These are phyloP conservation scores for Falco novaeseelandiae DNA, from an alignment of 2,797 vertebrate species.

Conservation along the genomic window DNA sequence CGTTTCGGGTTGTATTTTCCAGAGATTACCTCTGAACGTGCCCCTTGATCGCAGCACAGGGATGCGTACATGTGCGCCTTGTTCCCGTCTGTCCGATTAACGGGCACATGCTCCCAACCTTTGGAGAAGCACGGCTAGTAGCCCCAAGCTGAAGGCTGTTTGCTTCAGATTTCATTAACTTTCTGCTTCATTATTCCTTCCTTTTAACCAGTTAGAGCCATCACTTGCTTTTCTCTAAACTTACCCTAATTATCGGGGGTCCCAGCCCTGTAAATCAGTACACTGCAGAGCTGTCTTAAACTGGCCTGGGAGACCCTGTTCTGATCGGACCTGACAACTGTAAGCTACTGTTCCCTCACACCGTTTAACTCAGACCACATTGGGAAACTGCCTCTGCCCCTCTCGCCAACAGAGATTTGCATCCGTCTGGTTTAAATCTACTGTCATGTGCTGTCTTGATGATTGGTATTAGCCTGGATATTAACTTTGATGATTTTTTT, in stretches of 20 bases:
- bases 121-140: not conserved
- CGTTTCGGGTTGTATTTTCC: conserved; percentile 7
- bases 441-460: conserved; percentile 79
- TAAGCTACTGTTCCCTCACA: conserved; percentile 89
- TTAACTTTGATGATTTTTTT: conserved; percentile 74
- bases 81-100: not conserved
- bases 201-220: conserved; percentile 28
- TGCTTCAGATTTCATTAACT: conserved; percentile 75
- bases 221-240: conserved; percentile 63
- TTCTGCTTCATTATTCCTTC: conserved; percentile 48
- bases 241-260: conserved; percentile 73
- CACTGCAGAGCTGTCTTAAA: conserved; percentile 64
- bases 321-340: conserved; percentile 88
- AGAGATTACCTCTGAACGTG: not conserved
- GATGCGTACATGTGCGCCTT: not conserved
- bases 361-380: conserved; percentile 87
- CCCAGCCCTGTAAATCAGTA: conserved; percentile 72
- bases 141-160: conserved; percentile 50
- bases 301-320: conserved; percentile 64
- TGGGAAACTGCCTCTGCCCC: conserved; percentile 75
- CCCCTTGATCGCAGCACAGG: not conserved
- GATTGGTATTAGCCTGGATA: conserved; percentile 76
- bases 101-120: not conserved
- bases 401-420: conserved; percentile 51
- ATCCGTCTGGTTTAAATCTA: conserved; percentile 89